A percentile compares a stretch with the other conserved stretches of the same genome.
Evolutionary conservation across 1,140 invertebrate species (phyloP).

Genomic region (Glomeris maerens): DNA sequence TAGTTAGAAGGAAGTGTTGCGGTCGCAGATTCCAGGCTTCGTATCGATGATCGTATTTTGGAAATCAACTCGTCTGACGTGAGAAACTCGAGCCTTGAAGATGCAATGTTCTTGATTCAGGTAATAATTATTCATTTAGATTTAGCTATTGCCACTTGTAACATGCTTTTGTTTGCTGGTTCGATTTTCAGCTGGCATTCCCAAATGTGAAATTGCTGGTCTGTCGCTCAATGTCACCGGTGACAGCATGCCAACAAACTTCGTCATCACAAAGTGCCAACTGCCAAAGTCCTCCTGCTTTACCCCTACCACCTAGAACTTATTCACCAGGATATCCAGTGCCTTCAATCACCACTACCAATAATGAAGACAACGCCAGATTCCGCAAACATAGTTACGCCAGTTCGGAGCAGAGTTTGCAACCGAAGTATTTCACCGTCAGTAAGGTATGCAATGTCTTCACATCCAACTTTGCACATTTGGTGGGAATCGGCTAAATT

Average conservation of each 20-base stretch:
- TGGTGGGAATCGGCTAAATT: background rate
- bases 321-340: background rate
- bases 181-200: background rate
- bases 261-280: background rate
- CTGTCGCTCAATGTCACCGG: background rate
- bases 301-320: slow-evolving; percentile 1
- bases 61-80: slow-evolving; percentile 38
- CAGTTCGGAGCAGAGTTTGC: background rate
- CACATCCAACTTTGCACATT: background rate
- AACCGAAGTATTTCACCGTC: slow-evolving; percentile 10
- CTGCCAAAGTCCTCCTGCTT: background rate
- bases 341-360: background rate
- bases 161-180: background rate
- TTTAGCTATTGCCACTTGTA: no score
- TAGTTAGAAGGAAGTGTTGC: slow-evolving; percentile 37
- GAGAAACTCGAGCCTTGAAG: slow-evolving; percentile 31
- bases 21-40: slow-evolving; percentile 39
- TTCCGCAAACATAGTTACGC: background rate
- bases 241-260: background rate
- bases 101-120: slow-evolving; percentile 36
- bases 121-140: slow-evolving; percentile 19
- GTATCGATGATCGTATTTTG: slow-evolving; percentile 44
- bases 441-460: background rate
- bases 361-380: background rate
- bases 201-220: background rate